Conservation (phyloP, 1,140 invertebrate species). For the Drosophila seguyi region DNA sequence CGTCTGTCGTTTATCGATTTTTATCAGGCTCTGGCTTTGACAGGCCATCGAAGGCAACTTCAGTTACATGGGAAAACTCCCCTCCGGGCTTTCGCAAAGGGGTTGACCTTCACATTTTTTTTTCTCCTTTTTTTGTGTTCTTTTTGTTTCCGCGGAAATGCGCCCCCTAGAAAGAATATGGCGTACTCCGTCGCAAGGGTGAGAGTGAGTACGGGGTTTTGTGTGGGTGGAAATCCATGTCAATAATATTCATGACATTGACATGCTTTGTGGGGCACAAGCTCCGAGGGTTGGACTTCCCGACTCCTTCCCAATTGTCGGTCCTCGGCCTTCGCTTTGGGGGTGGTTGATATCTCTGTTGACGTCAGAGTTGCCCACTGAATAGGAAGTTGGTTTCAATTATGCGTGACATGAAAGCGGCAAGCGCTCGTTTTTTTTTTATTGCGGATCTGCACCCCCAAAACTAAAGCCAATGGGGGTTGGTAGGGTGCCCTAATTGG, state of each 20-base stretch:
- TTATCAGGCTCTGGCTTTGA: constrained; percentile 72
- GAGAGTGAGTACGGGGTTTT: constrained; percentile 10
- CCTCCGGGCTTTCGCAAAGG: constrained; percentile 46
- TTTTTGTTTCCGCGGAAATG: constrained; percentile 44
- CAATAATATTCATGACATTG: constrained; percentile 82
- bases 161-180: constrained; percentile 53
- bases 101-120: constrained; percentile 71
- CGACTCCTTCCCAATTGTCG: neutral
- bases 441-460: constrained; percentile 31
- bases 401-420: constrained; percentile 74
- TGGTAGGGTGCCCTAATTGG: constrained; percentile 57
- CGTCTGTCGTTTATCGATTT: constrained; percentile 72
- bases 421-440: constrained; percentile 11
- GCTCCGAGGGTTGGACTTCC: constrained; percentile 20
- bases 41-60: constrained; percentile 52
- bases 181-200: constrained; percentile 20
- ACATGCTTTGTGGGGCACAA: constrained; percentile 75
- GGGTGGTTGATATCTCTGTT: constrained; percentile 42
- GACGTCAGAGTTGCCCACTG: constrained; percentile 48
- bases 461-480: constrained; percentile 12
- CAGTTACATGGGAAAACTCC: constrained; percentile 35
- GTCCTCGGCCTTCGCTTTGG: constrained; percentile 5
- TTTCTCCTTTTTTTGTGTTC: constrained; percentile 15
- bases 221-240: constrained; percentile 67
- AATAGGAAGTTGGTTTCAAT: constrained; percentile 73